A percentile compares a stretch with the other conserved stretches of the same genome.
Evolutionary conservation across 2,113 vertebrate species (phyloP).

Genomic region (Bubalus kerabau): DNA sequence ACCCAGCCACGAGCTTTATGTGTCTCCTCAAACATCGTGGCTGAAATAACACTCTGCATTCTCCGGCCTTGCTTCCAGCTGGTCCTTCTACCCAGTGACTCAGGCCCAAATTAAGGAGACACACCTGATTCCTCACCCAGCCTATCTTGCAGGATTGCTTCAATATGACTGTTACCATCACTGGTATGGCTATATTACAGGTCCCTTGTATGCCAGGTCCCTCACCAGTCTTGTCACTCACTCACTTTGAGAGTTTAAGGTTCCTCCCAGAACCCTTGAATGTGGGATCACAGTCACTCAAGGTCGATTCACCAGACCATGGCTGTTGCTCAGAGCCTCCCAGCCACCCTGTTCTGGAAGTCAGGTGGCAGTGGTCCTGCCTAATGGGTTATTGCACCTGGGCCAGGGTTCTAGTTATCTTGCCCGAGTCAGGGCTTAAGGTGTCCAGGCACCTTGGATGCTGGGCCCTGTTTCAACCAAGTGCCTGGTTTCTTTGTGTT

Average conservation of each 20-base stretch:
- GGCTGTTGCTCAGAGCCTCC: neutral
- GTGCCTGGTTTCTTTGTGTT: neutral
- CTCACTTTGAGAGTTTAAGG: neutral
- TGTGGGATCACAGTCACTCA: neutral
- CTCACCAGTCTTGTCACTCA: neutral
- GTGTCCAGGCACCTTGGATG: neutral
- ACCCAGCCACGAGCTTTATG: neutral
- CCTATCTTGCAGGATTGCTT: neutral
- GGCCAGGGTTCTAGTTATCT: neutral
- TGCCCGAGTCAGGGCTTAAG: neutral
- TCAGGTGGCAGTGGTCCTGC: neutral
- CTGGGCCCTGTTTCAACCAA: neutral
- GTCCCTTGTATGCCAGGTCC: neutral
- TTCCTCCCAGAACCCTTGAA: neutral
- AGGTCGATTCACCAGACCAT: neutral
- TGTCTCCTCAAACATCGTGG: neutral
- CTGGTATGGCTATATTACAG: neutral
- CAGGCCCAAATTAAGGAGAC: neutral
- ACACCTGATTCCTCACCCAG: neutral
- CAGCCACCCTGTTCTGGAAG: neutral
- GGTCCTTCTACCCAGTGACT: neutral
- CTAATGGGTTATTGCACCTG: neutral
- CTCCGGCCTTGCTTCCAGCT: neutral
- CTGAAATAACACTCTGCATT: neutral
- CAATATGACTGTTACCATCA: neutral